These are phyloP conservation scores for Cassiopea xamachana DNA, from an alignment of 30 jellyfish, hydroid and myxozoan genomes.

Conservation along the genomic window DNA sequence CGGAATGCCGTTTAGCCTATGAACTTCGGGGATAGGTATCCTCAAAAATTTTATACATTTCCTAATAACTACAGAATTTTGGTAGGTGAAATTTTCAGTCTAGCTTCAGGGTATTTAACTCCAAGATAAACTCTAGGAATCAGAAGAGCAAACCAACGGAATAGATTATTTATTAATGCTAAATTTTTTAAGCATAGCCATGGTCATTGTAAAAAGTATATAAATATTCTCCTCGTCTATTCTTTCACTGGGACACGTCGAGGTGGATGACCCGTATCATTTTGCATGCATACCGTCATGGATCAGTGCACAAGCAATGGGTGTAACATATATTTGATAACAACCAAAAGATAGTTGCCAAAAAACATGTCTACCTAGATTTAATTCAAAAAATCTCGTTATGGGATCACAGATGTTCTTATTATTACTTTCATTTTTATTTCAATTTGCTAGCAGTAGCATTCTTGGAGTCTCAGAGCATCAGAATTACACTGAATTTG, in stretches of 20 bases:
- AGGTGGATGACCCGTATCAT: background rate
- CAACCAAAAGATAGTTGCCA: background rate
- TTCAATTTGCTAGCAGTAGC: background rate
- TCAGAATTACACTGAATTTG: conserved; percentile 41
- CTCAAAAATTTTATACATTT: too few species aligned
- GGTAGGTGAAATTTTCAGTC: too few species aligned
- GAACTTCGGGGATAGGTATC: too few species aligned
- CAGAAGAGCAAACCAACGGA: too few species aligned
- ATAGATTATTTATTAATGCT: too few species aligned
- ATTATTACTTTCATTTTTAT: background rate
- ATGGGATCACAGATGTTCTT: conserved; percentile 8
- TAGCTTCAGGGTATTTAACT: too few species aligned
- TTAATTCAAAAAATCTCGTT: background rate
- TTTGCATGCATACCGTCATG: conserved; percentile 12
- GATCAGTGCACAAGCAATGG: conserved; percentile 61
- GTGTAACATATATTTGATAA: conserved; percentile 13
- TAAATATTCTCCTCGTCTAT: too few species aligned
- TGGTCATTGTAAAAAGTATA: too few species aligned
- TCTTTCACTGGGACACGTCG: background rate
- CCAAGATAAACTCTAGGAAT: too few species aligned
- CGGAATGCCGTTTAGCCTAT: too few species aligned
- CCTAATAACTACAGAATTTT: too few species aligned
- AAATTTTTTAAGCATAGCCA: too few species aligned
- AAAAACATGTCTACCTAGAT: background rate
- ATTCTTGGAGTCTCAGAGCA: conserved; percentile 28